A percentile compares a stretch with the other conserved stretches of the same genome.
Conservation (phyloP, 2,797 vertebrate species). For the Spondyliosoma cantharus region DNA sequence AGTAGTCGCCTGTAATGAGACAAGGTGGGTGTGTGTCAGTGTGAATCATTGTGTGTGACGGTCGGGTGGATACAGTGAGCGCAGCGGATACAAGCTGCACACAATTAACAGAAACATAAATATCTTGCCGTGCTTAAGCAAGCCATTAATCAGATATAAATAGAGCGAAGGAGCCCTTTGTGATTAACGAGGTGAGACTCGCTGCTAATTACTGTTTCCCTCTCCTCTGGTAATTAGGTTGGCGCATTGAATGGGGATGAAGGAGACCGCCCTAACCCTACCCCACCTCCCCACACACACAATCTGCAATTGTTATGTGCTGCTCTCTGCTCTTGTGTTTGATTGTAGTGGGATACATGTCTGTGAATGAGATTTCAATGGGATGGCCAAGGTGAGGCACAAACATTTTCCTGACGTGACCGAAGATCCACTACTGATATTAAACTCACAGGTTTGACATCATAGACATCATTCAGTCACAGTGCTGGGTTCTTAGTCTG, state of each 20-base stretch:
- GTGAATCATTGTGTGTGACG: constrained; percentile 27
- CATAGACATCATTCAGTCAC: not conserved
- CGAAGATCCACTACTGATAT: not conserved
- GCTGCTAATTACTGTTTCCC: constrained; percentile 98
- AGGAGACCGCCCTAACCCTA: constrained; percentile 88
- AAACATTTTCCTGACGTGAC: not conserved
- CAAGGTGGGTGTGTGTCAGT: constrained; percentile 40
- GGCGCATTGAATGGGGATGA: constrained; percentile 94
- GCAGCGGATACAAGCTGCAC: constrained; percentile 87
- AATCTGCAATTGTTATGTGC: constrained; percentile 38
- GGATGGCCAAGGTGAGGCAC: constrained; percentile 1
- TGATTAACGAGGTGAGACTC: constrained; percentile 99
- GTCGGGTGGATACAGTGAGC: constrained; percentile 72
- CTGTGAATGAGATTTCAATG: not conserved
- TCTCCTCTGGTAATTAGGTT: constrained; percentile 97
- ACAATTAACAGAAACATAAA: constrained; percentile 97
- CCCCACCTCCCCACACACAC: constrained; percentile 54
- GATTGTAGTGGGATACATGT: constrained; percentile 1
- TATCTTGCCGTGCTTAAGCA: constrained; percentile 92
- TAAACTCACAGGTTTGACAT: not conserved
- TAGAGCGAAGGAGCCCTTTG: constrained; percentile 95
- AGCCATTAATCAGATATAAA: constrained; percentile 99
- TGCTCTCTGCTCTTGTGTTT: constrained; percentile 29
- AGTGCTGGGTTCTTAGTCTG: not conserved
- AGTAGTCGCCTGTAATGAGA: constrained; percentile 69